A percentile compares a stretch with the other conserved stretches of the same genome.
phyloP scores from a whole-genome alignment of 2,113 vertebrate genomes.

The Phrynosoma platyrhinos region DNA sequence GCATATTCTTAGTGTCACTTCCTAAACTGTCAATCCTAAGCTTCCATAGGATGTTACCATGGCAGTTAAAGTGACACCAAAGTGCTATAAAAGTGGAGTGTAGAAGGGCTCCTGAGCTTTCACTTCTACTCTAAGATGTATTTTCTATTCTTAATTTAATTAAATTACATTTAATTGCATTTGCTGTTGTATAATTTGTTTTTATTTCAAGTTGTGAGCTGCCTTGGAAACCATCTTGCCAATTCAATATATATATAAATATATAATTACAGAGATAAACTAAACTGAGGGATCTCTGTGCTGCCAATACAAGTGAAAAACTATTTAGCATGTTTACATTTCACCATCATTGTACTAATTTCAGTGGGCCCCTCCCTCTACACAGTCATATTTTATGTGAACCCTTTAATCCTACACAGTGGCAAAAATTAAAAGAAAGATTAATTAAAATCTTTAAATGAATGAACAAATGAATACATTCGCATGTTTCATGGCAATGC shows the following conservation, averaged over 20 bases:
- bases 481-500: not conserved
- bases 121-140: not conserved
- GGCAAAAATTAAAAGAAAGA: constrained; percentile 34
- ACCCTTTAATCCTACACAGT: not conserved
- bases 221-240: not conserved
- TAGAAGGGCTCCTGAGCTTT: not conserved
- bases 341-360: not conserved
- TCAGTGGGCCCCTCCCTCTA: not conserved
- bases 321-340: not conserved
- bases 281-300: not conserved
- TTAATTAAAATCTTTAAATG: constrained; percentile 41
- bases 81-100: too few relatives aligned
- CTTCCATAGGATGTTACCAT: too few relatives aligned
- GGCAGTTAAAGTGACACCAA: too few relatives aligned
- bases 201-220: constrained; percentile 18
- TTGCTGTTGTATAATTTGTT: not conserved
- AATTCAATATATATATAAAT: constrained; percentile 1
- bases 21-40: too few relatives aligned
- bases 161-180: not conserved
- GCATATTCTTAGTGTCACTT: too few relatives aligned
- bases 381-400: not conserved
- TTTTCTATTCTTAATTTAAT: not conserved
- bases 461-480: constrained; percentile 19
- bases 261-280: not conserved
- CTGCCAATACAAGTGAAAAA: not conserved